Conservation (phyloP, 2,113 vertebrate genomes). For the Amphilophus citrinellus region DNA sequence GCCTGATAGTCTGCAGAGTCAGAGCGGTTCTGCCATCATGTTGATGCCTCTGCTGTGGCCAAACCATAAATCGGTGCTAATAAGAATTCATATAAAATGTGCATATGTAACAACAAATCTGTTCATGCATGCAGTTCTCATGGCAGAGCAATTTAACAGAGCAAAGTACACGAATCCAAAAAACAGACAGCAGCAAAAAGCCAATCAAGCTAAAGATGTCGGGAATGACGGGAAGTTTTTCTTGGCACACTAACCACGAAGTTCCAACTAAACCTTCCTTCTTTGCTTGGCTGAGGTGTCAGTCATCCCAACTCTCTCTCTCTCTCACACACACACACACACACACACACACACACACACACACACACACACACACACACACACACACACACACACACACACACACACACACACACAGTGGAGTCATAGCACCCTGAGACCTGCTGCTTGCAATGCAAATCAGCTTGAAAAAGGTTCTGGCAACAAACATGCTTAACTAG, state of each 20-base stretch:
- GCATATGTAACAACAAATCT: slow-evolving; percentile 8
- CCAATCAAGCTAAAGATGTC: slow-evolving; percentile 19
- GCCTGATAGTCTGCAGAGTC: slow-evolving; percentile 29
- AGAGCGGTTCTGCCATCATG: slow-evolving; percentile 17
- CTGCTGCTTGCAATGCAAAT: slow-evolving; percentile 35
- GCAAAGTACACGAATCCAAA: neutral
- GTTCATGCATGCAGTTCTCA: slow-evolving; percentile 21
- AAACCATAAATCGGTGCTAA: slow-evolving; percentile 16
- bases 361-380: no score
- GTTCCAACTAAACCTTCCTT: slow-evolving; percentile 11
- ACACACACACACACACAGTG: neutral
- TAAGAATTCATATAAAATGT: slow-evolving; percentile 18
- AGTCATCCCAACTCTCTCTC: neutral
- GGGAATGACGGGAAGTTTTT: slow-evolving; percentile 2
- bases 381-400: no score
- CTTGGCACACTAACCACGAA: slow-evolving; percentile 12
- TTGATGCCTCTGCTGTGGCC: slow-evolving; percentile 8
- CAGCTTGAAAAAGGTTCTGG: neutral
- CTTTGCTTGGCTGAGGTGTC: slow-evolving; percentile 12
- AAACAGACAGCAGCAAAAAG: neutral
- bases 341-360: no score
- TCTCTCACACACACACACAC: neutral
- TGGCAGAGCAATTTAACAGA: slow-evolving; percentile 25
- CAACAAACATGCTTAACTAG: slow-evolving; percentile 25
- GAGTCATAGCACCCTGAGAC: neutral